phyloP scores from a whole-genome alignment of 1,140 invertebrate genomes.

The Lepidurus couesii region DNA sequence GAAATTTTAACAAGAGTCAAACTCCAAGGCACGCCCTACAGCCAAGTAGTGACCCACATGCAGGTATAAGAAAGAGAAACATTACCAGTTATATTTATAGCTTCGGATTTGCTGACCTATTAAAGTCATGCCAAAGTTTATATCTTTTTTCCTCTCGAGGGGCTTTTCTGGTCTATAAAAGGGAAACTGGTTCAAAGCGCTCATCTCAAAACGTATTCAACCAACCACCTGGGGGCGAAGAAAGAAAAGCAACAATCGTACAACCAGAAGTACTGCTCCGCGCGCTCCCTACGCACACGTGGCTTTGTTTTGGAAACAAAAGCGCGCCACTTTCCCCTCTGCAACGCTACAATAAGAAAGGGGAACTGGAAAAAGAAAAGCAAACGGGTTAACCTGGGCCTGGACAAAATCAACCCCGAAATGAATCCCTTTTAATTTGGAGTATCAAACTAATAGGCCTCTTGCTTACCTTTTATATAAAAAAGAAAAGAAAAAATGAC shows the following conservation, averaged over 20 bases:
- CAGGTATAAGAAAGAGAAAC: background rate
- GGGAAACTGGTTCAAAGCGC: background rate
- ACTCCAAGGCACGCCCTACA: background rate
- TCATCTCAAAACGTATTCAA: background rate
- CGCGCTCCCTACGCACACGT: background rate
- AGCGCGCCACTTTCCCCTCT: background rate
- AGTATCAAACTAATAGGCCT: too few relatives aligned
- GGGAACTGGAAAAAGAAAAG: background rate
- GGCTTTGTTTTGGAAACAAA: slow-evolving; percentile 21
- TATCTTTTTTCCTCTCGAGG: background rate
- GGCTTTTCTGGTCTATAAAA: background rate
- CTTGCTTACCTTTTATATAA: background rate
- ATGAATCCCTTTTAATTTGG: too few relatives aligned
- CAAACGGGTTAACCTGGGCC: background rate
- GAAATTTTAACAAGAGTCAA: background rate
- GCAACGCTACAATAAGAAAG: background rate
- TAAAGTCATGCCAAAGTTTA: background rate
- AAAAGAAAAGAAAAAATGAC: background rate
- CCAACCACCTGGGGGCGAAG: too few relatives aligned
- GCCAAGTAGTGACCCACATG: background rate
- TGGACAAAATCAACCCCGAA: background rate
- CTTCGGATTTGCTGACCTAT: too few relatives aligned
- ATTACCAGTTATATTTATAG: background rate
- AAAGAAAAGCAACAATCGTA: too few relatives aligned
- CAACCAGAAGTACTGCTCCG: background rate